Conservation (phyloP, 2,888 invertebrate genomes). For the Ophraella communa region DNA sequence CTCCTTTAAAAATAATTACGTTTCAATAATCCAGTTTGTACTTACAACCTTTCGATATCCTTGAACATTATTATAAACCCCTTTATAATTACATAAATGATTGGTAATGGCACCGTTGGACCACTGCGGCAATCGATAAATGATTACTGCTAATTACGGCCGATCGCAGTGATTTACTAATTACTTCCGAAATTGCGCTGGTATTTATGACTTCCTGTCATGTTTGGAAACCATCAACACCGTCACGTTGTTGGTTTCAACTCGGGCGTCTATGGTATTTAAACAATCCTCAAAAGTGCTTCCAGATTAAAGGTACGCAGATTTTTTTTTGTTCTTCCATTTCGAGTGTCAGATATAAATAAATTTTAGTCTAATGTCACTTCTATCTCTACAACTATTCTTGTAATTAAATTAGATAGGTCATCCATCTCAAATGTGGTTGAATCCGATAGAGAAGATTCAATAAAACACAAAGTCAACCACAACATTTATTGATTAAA, state of each 20-base stretch:
- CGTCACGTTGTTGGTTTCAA: constrained; percentile 3
- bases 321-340: background rate
- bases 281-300: background rate
- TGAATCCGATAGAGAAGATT: no score
- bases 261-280: background rate
- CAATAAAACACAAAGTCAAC: no score
- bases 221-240: constrained; percentile 43
- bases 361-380: no score
- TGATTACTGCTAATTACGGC: constrained; percentile 45
- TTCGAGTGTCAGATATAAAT: no score
- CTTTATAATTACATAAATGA: background rate
- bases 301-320: background rate
- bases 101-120: constrained; percentile 15
- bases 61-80: background rate
- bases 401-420: no score
- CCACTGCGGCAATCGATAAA: constrained; percentile 44
- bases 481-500: no score
- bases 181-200: constrained; percentile 50
- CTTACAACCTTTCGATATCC: background rate
- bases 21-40: background rate
- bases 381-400: no score
- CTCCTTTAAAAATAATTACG: background rate
- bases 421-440: no score
- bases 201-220: constrained; percentile 50
- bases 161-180: constrained; percentile 54